These are phyloP conservation scores for Erinaceus europaeus DNA, from an alignment of 2,113 vertebrate genomes.

Conservation along the genomic window DNA sequence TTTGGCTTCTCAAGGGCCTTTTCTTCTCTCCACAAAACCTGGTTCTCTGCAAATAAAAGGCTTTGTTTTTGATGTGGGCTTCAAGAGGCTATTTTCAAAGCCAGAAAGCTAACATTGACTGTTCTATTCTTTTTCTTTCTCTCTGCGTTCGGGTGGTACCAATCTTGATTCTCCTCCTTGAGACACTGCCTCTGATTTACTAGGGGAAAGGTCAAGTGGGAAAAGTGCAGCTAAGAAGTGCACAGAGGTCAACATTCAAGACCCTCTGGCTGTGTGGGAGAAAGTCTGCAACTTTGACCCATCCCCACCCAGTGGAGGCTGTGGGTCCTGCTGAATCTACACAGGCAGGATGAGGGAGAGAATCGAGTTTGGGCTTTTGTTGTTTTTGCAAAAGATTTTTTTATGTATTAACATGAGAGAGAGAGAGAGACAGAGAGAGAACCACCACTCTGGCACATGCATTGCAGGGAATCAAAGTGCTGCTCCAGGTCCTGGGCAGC, in stretches of 20 bases:
- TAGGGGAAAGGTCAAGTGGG: slow-evolving; percentile 71
- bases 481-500: too few species aligned
- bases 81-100: slow-evolving; percentile 71
- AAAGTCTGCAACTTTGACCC: not conserved
- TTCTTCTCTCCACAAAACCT: slow-evolving; percentile 65
- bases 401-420: too few species aligned
- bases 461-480: too few species aligned
- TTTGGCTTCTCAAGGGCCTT: slow-evolving; percentile 66
- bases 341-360: not conserved
- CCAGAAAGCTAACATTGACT: slow-evolving; percentile 57
- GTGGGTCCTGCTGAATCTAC: not conserved
- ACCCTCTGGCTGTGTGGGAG: not conserved
- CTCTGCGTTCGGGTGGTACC: slow-evolving; percentile 46
- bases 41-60: slow-evolving; percentile 62
- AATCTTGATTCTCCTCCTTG: slow-evolving; percentile 52
- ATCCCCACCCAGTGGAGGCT: not conserved
- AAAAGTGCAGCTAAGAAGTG: slow-evolving; percentile 56
- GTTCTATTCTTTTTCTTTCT: slow-evolving; percentile 59
- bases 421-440: too few species aligned
- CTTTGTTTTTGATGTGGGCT: slow-evolving; percentile 67
- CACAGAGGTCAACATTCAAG: slow-evolving; percentile 50
- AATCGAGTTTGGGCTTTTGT: not conserved
- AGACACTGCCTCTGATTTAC: slow-evolving; percentile 60
- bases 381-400: too few species aligned
- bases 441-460: too few species aligned